Evolutionary conservation across 1,140 invertebrate species (phyloP).

Genomic region (Temnothorax curvispinosus): DNA sequence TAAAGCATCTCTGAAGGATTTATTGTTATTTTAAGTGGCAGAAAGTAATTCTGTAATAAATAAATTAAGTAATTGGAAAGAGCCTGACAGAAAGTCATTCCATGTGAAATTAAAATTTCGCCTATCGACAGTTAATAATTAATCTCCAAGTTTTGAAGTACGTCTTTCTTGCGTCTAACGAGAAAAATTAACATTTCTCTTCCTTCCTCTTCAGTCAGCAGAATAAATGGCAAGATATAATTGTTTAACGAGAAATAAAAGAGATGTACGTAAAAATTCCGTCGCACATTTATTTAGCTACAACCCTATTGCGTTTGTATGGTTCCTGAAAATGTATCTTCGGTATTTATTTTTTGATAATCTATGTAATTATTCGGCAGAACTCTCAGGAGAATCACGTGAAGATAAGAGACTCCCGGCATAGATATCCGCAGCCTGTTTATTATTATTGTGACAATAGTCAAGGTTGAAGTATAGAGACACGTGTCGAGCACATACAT

Average conservation of each 20-base stretch:
- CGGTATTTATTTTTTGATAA: neutral
- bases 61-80: neutral
- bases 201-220: neutral
- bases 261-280: neutral
- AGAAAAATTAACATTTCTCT: neutral
- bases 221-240: neutral
- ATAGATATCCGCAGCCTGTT: neutral
- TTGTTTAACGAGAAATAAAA: neutral
- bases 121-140: neutral
- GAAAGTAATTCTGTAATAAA: neutral
- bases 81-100: neutral
- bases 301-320: neutral
- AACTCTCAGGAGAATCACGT: neutral
- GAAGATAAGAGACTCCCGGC: neutral
- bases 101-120: neutral
- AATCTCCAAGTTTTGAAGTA: neutral
- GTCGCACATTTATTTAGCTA: neutral
- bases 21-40: neutral
- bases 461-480: slow-evolving; percentile 16
- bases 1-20: neutral
- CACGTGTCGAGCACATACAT: neutral
- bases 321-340: neutral
- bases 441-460: slow-evolving; percentile 24
- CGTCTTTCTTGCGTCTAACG: neutral
- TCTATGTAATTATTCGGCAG: no score